phyloP scores from a whole-genome alignment of 53 echinoderm and acorn worm genomes.

The Paelopatides confundens region DNA sequence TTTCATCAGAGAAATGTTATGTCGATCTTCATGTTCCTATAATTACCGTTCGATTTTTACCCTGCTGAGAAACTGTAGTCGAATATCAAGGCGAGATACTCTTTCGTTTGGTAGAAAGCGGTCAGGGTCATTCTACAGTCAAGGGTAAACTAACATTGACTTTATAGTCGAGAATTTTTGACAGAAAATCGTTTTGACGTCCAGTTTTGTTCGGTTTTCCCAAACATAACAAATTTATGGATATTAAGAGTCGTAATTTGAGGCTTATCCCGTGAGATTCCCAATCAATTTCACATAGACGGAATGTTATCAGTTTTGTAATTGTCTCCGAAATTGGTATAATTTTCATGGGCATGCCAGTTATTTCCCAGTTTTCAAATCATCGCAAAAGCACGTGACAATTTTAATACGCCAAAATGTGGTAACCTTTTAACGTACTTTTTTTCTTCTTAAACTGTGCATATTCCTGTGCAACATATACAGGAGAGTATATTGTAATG shows the following conservation, averaged over 20 bases:
- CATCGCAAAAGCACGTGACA: not conserved
- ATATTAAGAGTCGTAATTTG: not conserved
- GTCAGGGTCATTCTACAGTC: slow-evolving; percentile 30
- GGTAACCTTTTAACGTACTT: too few species aligned
- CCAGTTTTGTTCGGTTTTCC: not conserved
- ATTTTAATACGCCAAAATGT: not conserved
- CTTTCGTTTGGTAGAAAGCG: slow-evolving; percentile 5
- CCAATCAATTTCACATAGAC: not conserved
- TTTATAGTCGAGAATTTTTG: not conserved
- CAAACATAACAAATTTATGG: not conserved
- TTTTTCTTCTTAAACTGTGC: too few species aligned
- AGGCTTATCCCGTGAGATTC: not conserved
- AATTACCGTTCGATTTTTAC: not conserved
- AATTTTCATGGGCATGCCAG: not conserved
- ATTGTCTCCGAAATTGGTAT: slow-evolving; percentile 22
- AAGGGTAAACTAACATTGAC: not conserved
- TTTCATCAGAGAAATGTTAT: not conserved
- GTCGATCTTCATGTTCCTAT: not conserved
- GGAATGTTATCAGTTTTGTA: not conserved
- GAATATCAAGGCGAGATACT: slow-evolving; percentile 3
- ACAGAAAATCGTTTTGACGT: slow-evolving; percentile 23
- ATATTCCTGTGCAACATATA: too few species aligned
- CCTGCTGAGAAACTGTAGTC: slow-evolving; percentile 5
- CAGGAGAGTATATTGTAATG: too few species aligned
- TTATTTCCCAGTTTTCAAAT: not conserved